Evolutionary conservation across 2,888 invertebrate species (phyloP), one percentile per base, ranked within the genome.

Genomic region (Drosophila flavopinicola): DNA sequence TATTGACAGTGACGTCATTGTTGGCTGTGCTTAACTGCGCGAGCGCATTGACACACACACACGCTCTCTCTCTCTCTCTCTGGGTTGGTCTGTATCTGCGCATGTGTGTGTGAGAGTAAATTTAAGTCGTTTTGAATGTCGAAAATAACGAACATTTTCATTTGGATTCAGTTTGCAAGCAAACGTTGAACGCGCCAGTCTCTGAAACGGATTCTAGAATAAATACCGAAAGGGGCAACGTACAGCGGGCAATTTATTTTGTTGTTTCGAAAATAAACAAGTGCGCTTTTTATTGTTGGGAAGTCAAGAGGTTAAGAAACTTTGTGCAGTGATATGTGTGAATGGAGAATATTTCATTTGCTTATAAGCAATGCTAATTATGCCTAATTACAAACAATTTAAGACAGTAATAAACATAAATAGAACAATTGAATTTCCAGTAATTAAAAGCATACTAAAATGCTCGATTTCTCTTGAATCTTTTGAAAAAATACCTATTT

Each of bases 111-210:
- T n/a, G n/a, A n/a, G n/a, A n/a, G n/a, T n/a, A n/a, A n/a, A n/a
- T n/a, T n/a, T n/a, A n/a, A n/a, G n/a, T n/a, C n/a, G n/a, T n/a
- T n/a, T n/a, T n/a, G n/a, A n/a, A 53, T 71, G 61, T 66, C 63
- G 37, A 68, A 61, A 49, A 69, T 52, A 73, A 78, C 65, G 64
- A 70, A 67, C 57, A 66, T 84, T 79, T 64, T 75, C 66, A 58
- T 71, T 66, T 67, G 48, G 53, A 49, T 63, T 89, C 75, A 89
- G 89, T 89, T 85, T 73, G 75, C 56, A 77, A 66, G 66, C 75
- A 83, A 78, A 85, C 85, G 87, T 70, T 73, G 75, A 86, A 79
- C 88, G 84, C 47, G 75, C 67, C 78, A 77, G 88, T 80, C 78
- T 66, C 56, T 47, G 38, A 45, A 61, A 45, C 57, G 52, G 58